Evolutionary conservation across 35 echinoderm and acorn worm species (phyloP), one percentile per base, ranked within the genome.

Genomic region (Heliocidaris tuberculata): DNA sequence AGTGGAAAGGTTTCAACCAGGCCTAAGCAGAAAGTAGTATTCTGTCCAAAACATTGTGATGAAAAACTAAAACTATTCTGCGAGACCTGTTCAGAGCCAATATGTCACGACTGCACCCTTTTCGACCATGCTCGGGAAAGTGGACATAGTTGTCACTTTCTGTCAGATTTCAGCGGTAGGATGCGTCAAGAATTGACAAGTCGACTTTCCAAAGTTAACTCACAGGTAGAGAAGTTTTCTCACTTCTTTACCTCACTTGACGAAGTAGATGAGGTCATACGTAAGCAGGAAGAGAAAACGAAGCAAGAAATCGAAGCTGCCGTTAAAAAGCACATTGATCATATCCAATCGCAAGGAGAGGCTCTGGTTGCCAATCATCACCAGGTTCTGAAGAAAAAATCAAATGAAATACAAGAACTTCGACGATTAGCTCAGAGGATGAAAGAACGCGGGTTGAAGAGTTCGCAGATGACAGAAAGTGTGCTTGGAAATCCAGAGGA

Each of bases 61-160:
- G 86, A 89, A 35, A 89, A 89, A 35, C 86, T 89, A 30, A 89
- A 89, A 30, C 31, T 89, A 89, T 89, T 89, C 86, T 89, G 86
- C 86, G 31, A 24, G 24, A 89, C 86, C 13, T 89, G 86, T 35
- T 30, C 31, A 15, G 86, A 89, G 4, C 86, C 6, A 30, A 89
- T 89, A 89, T 89, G 86, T 30, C 86, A 89, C 32, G 86, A 89
- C 86, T 89, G 86, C 31, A 89, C 86, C 13, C 31, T 89, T 27
- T 30, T 89, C 86, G 86, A 89, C 31, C 86, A 89, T 30, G 13
- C 15, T 35, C 86, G 86, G 13, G 86, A 89, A 35, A 13, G 31
- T 27, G 31, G 31, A 89, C 86, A 89, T 30, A 4, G 6, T 1
- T 35, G 0, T 13, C 21, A 89, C 12, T 89, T 89, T 30, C 31